A percentile compares a stretch with the other conserved stretches of the same genome.
Evolutionary conservation across 2,888 invertebrate genomes (phyloP).

Genomic region (Bellardia pandia): DNA sequence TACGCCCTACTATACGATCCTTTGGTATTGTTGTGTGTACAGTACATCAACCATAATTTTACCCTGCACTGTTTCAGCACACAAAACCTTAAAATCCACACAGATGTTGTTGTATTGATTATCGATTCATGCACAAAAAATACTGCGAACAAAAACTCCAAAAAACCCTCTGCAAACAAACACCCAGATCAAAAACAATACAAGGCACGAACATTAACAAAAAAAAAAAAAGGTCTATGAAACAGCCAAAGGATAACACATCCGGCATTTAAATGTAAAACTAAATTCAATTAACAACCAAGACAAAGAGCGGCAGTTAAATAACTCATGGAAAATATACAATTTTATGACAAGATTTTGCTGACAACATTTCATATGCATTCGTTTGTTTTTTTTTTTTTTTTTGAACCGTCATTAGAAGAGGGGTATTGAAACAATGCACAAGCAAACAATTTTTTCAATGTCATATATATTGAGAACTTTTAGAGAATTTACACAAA

Average conservation of each 20-base stretch:
- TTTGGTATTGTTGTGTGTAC: too few relatives aligned
- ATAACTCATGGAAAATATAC: slow-evolving; percentile 44
- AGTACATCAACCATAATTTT: not conserved
- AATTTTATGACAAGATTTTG: slow-evolving; percentile 45
- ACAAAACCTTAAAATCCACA: slow-evolving; percentile 42
- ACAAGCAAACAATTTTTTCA: slow-evolving; percentile 25
- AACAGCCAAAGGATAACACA: slow-evolving; percentile 43
- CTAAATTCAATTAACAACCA: slow-evolving; percentile 70
- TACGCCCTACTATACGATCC: too few relatives aligned
- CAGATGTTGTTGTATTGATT: slow-evolving; percentile 67
- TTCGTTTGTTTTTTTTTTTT: not conserved
- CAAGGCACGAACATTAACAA: not conserved
- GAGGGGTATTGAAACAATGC: slow-evolving; percentile 11
- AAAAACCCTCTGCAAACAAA: slow-evolving; percentile 51
- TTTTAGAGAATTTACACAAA: slow-evolving; percentile 1
- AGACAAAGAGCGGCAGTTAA: not conserved
- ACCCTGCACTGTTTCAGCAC: not conserved
- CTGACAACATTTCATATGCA: slow-evolving; percentile 2
- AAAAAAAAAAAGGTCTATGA: not conserved
- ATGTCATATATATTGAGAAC: slow-evolving; percentile 56
- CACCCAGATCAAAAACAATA: slow-evolving; percentile 32
- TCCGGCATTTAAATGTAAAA: slow-evolving; percentile 65
- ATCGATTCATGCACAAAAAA: slow-evolving; percentile 63
- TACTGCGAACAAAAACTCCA: slow-evolving; percentile 11
- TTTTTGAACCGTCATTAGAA: slow-evolving; percentile 1